These are phyloP conservation scores for Drosophila watanabei DNA, from an alignment of 1,140 invertebrate genomes.

Conservation along the genomic window DNA sequence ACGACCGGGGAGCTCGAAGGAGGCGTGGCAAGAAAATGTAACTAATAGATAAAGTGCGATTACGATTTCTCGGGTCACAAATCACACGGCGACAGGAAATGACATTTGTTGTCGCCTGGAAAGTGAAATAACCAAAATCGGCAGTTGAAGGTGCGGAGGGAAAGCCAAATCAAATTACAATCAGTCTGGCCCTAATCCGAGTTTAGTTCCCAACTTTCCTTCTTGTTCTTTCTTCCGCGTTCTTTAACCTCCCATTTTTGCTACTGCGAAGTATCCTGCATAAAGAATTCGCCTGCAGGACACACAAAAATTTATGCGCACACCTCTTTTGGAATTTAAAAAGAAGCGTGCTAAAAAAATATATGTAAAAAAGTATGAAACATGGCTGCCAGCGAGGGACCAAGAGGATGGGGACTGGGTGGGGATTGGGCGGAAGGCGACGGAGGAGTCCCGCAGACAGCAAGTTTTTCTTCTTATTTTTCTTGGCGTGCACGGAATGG, in stretches of 20 bases:
- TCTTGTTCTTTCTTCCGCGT: neutral
- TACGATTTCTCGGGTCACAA: conserved; percentile 76
- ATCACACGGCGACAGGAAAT: conserved; percentile 70
- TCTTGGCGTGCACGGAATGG: conserved; percentile 64
- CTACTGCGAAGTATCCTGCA: conserved; percentile 52
- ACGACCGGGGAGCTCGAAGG: conserved; percentile 24
- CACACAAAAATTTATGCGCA: conserved; percentile 76
- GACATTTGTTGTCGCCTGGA: conserved; percentile 77
- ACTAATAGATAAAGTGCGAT: conserved; percentile 78
- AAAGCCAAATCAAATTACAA: conserved; percentile 75
- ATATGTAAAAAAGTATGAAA: conserved; percentile 53
- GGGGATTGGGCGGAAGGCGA: conserved; percentile 2
- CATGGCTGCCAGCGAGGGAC: conserved; percentile 31
- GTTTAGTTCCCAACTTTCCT: conserved; percentile 33
- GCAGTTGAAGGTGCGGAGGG: conserved; percentile 35
- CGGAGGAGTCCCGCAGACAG: conserved; percentile 20
- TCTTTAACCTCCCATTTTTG: conserved; percentile 32
- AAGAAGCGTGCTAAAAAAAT: conserved; percentile 33
- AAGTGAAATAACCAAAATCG: conserved; percentile 78
- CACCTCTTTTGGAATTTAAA: conserved; percentile 74
- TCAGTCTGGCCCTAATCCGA: conserved; percentile 75
- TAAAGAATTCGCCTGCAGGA: conserved; percentile 69
- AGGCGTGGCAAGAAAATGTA: conserved; percentile 50
- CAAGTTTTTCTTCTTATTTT: conserved; percentile 36
- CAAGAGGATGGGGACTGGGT: neutral